Evolutionary conservation across 2,888 invertebrate species (phyloP), one percentile per base, ranked within the genome.

Genomic region (Choreutis nemorana): DNA sequence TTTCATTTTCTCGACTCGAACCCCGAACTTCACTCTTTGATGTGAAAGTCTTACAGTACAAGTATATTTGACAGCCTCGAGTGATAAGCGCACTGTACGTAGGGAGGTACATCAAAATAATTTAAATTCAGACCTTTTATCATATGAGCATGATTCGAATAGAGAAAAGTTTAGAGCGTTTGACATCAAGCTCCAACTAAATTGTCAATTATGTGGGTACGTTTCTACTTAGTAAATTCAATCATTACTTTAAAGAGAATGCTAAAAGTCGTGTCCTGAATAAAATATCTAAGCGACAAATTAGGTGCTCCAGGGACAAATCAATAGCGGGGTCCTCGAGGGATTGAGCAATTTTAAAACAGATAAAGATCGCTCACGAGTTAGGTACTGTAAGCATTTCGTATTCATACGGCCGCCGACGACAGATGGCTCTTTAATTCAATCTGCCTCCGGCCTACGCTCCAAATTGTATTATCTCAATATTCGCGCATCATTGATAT

Each of bases 401-500:
- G 72, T 67, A 77, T 77, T 78, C 75, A 73, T 71, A 75, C 71
- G 65, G 62, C 45, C 64, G 63, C 59, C 62, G 55, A 55, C 67
- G 77, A 67, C 78, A 78, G 78, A 78, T 78, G 78, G 66, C 65
- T 58, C 65, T 72, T 70, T 78, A 78, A 77, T 75, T 66, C 71
- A 68, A 77, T 75, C 57, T 59, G 72, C 71, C 77, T 67, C 65
- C 59, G 70, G 75, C 68, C 70, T 71, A 62, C 63, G 68, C 63
- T 63, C 54, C 64, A 75, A 79, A 80, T 78, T 72, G 58, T 60
- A 72, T 78, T 79, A 80, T 57, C 56, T 55, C 58, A 65, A 67
- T 63, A 68, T 75, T 75, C 79, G 68, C 72, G 75, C 75, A 73
- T 78, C 78, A 75, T 72, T 75, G 78, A 77, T 73, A 77, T 80